Percentiles rank a stretch among this genome's conserved stretches.
phyloP scores from a whole-genome alignment of 2,888 invertebrate genomes.

The Octonoba sinensis region DNA sequence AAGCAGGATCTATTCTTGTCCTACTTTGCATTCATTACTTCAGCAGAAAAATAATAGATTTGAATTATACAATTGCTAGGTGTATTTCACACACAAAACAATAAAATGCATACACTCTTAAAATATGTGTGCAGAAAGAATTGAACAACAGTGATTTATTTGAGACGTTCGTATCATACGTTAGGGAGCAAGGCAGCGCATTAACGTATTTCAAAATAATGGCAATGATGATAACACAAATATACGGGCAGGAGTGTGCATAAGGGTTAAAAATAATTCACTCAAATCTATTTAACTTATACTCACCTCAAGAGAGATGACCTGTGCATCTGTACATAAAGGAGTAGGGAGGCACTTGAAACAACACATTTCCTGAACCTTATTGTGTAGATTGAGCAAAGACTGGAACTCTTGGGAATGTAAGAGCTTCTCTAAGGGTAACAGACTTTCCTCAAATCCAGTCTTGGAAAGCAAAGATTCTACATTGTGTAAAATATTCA shows the following conservation, averaged over 20 bases:
- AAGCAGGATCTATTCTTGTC: too few species aligned
- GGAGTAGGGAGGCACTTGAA: constrained; percentile 71
- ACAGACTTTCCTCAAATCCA: constrained; percentile 77
- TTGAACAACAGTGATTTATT: too few species aligned
- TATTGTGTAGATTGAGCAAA: constrained; percentile 83
- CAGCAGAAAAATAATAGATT: too few species aligned
- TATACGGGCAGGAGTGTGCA: background rate
- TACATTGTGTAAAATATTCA: constrained; percentile 84
- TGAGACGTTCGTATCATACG: too few species aligned
- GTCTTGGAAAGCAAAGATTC: constrained; percentile 84
- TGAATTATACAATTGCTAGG: too few species aligned
- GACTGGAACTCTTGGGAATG: constrained; percentile 81
- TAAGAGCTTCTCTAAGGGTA: constrained; percentile 81
- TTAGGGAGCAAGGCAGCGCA: too few species aligned
- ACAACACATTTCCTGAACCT: constrained; percentile 77
- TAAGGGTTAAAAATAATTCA: background rate
- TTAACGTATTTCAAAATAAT: background rate
- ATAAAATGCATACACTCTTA: too few species aligned
- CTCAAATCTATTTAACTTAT: background rate
- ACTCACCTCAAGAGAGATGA: constrained; percentile 78
- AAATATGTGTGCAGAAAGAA: too few species aligned
- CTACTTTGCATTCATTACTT: too few species aligned
- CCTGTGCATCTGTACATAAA: constrained; percentile 78
- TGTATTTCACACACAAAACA: too few species aligned
- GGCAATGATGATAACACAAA: background rate